Conservation (phyloP, 2,113 vertebrate genomes). For the Sapajus apella region DNA sequence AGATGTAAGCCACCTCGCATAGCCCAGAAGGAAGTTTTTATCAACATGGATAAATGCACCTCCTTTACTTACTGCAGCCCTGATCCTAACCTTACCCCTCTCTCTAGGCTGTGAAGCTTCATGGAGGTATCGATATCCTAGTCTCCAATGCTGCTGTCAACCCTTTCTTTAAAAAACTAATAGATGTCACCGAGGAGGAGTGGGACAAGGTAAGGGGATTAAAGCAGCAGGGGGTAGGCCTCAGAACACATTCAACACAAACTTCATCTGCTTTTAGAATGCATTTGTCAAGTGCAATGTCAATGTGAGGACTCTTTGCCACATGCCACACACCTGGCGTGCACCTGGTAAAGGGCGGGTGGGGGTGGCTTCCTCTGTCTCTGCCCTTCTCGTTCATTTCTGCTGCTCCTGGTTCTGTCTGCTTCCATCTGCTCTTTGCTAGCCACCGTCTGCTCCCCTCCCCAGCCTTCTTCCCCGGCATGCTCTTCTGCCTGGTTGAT, state of each 20-base stretch:
- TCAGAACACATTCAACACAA: background rate
- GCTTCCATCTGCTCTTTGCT: background rate
- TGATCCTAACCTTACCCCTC: background rate
- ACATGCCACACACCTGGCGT: background rate
- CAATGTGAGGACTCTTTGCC: background rate
- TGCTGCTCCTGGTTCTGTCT: background rate
- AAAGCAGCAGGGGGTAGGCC: background rate
- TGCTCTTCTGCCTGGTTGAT: background rate
- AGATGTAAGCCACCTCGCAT: no score
- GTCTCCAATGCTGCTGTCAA: slow-evolving; percentile 92
- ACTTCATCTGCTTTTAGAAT: slow-evolving; percentile 23
- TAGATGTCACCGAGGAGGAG: slow-evolving; percentile 89
- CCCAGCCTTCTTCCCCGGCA: background rate
- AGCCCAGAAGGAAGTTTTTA: background rate
- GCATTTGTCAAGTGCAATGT: background rate
- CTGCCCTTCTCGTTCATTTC: background rate
- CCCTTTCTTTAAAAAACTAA: slow-evolving; percentile 88
- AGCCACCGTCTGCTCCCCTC: background rate
- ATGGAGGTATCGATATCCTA: slow-evolving; percentile 91
- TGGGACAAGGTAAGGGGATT: slow-evolving; percentile 91
- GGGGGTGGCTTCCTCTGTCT: background rate
- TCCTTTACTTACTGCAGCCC: background rate
- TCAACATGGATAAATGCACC: background rate
- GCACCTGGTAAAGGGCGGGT: slow-evolving; percentile 18
- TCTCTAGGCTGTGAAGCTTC: slow-evolving; percentile 84